These are phyloP conservation scores for Arenicola marina DNA, from an alignment of 2,888 invertebrate species.

Conservation along the genomic window DNA sequence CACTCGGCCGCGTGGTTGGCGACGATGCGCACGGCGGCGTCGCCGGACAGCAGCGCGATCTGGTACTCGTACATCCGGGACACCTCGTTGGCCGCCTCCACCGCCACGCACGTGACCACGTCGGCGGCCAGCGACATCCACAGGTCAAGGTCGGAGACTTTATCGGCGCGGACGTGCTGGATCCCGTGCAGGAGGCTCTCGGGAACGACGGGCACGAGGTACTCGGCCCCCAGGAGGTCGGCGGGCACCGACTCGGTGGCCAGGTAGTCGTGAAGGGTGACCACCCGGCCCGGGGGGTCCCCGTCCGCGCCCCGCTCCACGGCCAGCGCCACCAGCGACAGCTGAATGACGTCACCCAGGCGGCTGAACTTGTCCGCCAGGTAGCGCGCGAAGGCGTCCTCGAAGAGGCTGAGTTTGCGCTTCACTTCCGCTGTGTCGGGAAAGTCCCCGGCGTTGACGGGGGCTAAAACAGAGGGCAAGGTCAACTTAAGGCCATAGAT, in stretches of 20 bases:
- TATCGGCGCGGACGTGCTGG: constrained; percentile 11
- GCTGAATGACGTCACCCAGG: constrained; percentile 20
- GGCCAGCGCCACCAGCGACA: constrained; percentile 15
- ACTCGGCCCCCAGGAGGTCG: not conserved
- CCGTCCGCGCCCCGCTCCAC: not conserved
- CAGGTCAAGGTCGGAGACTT: constrained; percentile 2
- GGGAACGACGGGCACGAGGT: constrained; percentile 4
- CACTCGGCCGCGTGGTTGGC: constrained; percentile 31
- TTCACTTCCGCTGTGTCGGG: constrained; percentile 18
- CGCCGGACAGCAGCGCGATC: constrained; percentile 29
- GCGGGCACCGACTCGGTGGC: not conserved
- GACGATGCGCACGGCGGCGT: constrained; percentile 24
- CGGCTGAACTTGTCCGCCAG: constrained; percentile 16
- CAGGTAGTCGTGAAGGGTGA: not conserved
- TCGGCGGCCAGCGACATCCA: constrained; percentile 19
- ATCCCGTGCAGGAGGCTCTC: constrained; percentile 10
- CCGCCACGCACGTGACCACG: constrained; percentile 23
- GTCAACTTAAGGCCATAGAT: too few relatives aligned
- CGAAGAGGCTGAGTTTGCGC: constrained; percentile 20
- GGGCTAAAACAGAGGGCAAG: too few relatives aligned
- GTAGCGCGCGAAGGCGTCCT: constrained; percentile 19
- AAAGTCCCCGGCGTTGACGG: constrained; percentile 16
- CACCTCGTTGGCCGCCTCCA: constrained; percentile 32
- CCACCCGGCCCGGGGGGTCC: not conserved
- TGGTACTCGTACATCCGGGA: constrained; percentile 35